Conservation (phyloP, 2,797 vertebrate genomes). For the Hyperoplus immaculatus region DNA sequence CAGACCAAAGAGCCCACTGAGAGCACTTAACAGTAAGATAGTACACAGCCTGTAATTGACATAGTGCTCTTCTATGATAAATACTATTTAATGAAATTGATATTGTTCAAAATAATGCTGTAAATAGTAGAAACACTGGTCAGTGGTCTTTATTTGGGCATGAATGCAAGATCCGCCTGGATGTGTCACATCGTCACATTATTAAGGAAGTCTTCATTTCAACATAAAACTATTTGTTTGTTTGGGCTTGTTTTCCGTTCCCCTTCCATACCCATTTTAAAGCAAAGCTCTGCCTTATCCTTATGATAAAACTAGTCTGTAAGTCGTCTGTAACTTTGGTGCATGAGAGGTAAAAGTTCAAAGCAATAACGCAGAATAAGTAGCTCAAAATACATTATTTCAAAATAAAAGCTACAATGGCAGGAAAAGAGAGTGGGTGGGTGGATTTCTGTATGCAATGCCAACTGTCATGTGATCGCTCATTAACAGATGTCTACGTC, state of each 20-base stretch:
- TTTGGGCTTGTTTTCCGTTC: no score
- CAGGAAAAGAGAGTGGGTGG: background rate
- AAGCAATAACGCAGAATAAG: background rate
- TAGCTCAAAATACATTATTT: background rate
- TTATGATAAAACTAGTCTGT: background rate
- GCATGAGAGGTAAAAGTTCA: background rate
- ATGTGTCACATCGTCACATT: background rate
- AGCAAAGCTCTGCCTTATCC: no score
- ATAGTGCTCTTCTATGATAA: background rate
- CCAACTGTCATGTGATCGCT: background rate
- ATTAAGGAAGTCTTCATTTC: background rate
- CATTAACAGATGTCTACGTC: background rate
- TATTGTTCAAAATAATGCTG: background rate
- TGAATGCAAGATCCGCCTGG: background rate
- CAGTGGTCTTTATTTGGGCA: background rate
- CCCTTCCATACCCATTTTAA: no score
- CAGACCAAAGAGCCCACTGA: background rate
- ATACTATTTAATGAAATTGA: no score
- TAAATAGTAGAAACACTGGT: background rate
- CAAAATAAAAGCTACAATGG: background rate
- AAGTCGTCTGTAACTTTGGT: background rate
- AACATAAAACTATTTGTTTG: background rate
- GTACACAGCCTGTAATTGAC: background rate
- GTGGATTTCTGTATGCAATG: background rate
- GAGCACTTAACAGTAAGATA: background rate